Base-by-base conservation (phyloP, 2,888 invertebrate species). In the Cataglyphis rosenhaueri region DNA sequence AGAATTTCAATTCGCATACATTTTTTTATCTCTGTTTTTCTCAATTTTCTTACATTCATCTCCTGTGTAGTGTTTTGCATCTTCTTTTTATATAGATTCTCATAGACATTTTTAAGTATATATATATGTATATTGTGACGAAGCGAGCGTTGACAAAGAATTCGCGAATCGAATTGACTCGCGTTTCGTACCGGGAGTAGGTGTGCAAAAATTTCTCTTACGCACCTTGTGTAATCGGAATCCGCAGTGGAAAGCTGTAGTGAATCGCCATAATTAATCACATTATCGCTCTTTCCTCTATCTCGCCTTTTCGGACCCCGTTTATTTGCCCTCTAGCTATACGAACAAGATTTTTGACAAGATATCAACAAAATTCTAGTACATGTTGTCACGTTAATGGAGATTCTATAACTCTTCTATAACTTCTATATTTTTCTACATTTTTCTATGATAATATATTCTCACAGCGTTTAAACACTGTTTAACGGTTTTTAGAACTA, bases 131-230 rank as follows among this genome's bases (percentile, higher is more conserved):
- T 25, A 57, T 10, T 4, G 61, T 64, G 59, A 48, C 55, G 57
- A 59, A 55, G n/a, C 52, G 55, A 84, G 76, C 81, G 84, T 88
- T 88, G 86, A 79, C 66, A 25, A 71, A 81, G 88, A 88, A 88
- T 90, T 85, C 86, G 79, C 87, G 87, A 88, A 91, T 92, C 90
- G 92, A 94, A 94, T 94, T 94, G 94, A 94, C 94, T 94, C 94
- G 93, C 93, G 93, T 93, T 92, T 92, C 91, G 92, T 92, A 92
- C 92, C 92, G 94, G 94, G 94, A 94, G 94, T 94, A 94, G 94
- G 91, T 87, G 90, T 87, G 83, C 81, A 59, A 32, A 70, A 52
- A 52, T 52, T 52, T 52, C 48, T 55, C 64, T 82, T 84, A 83
- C 85, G 85, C 88, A 83, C 91, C 91, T 88, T 86, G 83, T 88